phyloP scores from a whole-genome alignment of 2,797 vertebrate species.

The Myiotriccus ornatus region DNA sequence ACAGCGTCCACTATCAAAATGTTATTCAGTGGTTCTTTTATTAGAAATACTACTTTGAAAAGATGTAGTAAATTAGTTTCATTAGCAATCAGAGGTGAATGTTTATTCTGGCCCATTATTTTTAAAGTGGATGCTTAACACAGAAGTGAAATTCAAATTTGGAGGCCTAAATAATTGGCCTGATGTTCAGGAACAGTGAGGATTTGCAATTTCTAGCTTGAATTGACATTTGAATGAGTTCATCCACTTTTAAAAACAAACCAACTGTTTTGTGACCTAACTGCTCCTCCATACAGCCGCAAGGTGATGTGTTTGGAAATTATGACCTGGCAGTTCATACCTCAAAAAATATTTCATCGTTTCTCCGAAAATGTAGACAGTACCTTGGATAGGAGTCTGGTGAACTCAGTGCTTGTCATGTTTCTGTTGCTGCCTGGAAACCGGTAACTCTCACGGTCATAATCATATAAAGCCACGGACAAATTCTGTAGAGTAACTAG shows the following conservation, averaged over 20 bases:
- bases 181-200: background rate
- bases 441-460: background rate
- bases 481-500: background rate
- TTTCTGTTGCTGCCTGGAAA: background rate
- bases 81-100: constrained; percentile 29
- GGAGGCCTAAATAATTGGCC: background rate
- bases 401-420: background rate
- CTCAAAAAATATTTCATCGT: background rate
- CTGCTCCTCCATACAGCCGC: background rate
- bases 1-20: constrained; percentile 40
- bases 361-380: background rate
- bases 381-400: background rate
- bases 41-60: constrained; percentile 52
- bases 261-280: background rate
- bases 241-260: background rate
- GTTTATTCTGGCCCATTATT: constrained; percentile 44
- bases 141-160: background rate
- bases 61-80: constrained; percentile 60
- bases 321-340: background rate
- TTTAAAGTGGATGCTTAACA: constrained; percentile 49
- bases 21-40: constrained; percentile 51
- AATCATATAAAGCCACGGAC: background rate
- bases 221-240: background rate
- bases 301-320: background rate
- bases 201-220: background rate